Percentiles rank a stretch among this genome's conserved stretches.
phyloP scores from a whole-genome alignment of 2,797 vertebrate genomes.

The Cossypha niveicapilla region DNA sequence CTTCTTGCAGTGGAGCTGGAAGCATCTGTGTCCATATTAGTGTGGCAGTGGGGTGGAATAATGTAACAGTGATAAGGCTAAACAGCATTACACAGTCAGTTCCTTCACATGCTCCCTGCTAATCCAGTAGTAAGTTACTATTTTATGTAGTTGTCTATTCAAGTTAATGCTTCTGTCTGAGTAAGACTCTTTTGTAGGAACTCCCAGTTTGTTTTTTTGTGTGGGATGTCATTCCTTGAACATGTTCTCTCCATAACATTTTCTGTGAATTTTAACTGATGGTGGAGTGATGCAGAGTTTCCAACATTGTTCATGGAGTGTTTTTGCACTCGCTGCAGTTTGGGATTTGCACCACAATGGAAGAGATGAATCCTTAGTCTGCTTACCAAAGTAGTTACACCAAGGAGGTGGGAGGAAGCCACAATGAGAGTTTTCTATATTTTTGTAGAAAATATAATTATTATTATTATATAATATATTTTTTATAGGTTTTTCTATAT shows the following conservation, averaged over 20 bases:
- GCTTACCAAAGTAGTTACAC: accelerated
- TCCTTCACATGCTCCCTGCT: not conserved
- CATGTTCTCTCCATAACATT: accelerated
- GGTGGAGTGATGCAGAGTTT: not conserved
- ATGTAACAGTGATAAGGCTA: accelerated
- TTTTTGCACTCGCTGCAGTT: accelerated
- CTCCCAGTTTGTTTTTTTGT: not conserved
- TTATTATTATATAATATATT: too few species aligned
- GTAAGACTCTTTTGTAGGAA: not conserved
- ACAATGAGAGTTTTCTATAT: too few species aligned
- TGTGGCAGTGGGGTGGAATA: not conserved
- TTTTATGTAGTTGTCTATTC: not conserved
- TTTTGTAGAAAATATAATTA: too few species aligned
- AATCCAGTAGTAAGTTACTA: not conserved
- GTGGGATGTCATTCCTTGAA: not conserved
- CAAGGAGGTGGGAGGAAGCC: not conserved
- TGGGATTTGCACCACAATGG: not conserved
- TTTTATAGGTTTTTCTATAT: not conserved
- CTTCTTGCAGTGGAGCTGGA: not conserved
- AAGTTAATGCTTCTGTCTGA: not conserved
- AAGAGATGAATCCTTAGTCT: not conserved
- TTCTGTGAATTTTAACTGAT: not conserved
- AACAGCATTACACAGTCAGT: accelerated
- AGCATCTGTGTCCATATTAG: accelerated
- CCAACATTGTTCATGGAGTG: accelerated